Conservation (phyloP, 2,888 invertebrate genomes). For the Orthosia gracilis region DNA sequence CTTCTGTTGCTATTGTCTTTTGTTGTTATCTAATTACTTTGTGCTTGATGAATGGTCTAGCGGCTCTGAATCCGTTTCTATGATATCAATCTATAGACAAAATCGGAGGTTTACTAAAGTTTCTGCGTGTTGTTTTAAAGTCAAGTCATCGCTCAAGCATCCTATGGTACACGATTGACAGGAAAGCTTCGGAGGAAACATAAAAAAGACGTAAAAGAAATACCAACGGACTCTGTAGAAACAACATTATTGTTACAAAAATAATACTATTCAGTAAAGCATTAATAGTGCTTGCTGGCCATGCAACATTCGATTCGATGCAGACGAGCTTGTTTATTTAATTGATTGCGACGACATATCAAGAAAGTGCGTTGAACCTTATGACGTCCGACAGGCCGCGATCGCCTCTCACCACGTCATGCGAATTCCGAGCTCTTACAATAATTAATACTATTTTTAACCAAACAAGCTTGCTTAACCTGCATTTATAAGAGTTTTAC, state of each 20-base stretch:
- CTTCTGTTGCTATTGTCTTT: conserved; percentile 32
- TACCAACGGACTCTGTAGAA: not conserved
- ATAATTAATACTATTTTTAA: conserved; percentile 61
- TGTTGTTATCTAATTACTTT: conserved; percentile 28
- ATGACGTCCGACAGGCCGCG: conserved; percentile 71
- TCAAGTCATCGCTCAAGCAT: not conserved
- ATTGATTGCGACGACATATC: conserved; percentile 75
- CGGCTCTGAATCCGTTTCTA: not conserved
- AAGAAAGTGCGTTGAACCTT: conserved; percentile 76
- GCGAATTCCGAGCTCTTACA: conserved; percentile 65
- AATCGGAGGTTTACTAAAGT: not conserved
- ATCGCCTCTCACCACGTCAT: conserved; percentile 75
- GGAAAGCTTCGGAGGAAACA: conserved; percentile 6
- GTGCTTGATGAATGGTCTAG: not conserved
- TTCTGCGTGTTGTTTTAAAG: not conserved
- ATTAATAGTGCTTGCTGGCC: conserved; percentile 57
- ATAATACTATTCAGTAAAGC: conserved; percentile 13
- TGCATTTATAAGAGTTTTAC: conserved; percentile 21
- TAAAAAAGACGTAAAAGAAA: conserved; percentile 18
- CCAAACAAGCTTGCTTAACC: conserved; percentile 37
- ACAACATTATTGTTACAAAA: conserved; percentile 9
- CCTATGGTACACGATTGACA: not conserved
- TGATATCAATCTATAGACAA: not conserved
- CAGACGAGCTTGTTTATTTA: conserved; percentile 72
- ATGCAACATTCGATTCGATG: conserved; percentile 64